Evolutionary conservation across 2,113 vertebrate genomes (phyloP), one percentile per base, ranked within the genome.

Genomic region (Octodon degus): DNA sequence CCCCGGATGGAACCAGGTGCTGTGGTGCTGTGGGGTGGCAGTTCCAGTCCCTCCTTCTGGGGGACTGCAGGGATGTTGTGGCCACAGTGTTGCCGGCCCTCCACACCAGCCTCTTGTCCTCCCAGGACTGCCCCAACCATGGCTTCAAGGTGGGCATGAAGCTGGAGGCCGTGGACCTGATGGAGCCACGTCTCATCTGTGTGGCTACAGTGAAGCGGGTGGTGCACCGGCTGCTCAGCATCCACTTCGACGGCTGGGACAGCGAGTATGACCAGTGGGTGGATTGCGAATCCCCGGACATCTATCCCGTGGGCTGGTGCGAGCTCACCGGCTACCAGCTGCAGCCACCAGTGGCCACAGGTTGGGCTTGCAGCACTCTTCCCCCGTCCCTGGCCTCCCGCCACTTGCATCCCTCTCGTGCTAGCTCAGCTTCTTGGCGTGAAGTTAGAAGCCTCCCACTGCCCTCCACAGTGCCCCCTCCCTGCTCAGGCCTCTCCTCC

Each of bases 171-270:
- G 99, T 99, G 96, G 99, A 99, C 97, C 97, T 99, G 97, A 99
- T 99, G 99, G 99, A 99, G 97, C 99, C 99, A 0, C 99, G 99
- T 2, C 99, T 99, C 68, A 99, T 99, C 97, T 99, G 99, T 0
- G 99, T 99, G 91, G 99, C 99, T 97, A 99, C 99, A 0, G 99
- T 99, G 94, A 99, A 98, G 96, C 99, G 99, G 0, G 99, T 98
- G 8, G 99, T 99, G 6, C 99, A 99, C 0, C 99, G 99, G 4
- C 99, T 99, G 53, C 99, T 99, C 72, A 99, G 99, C 70, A 99
- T 99, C 90, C 99, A 99, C 96, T 99, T 99, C 0, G 99, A 99
- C 0, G 99, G 99, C 97, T 99, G 99, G 99, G 99, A 99, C 93
- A 98, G 98, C 0, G 99, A 99, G 97, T 99, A 99, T 0, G 99